A percentile compares a stretch with the other conserved stretches of the same genome.
Conservation (phyloP, 1,140 invertebrate species). For the Schlechtendalia chinensis region DNA sequence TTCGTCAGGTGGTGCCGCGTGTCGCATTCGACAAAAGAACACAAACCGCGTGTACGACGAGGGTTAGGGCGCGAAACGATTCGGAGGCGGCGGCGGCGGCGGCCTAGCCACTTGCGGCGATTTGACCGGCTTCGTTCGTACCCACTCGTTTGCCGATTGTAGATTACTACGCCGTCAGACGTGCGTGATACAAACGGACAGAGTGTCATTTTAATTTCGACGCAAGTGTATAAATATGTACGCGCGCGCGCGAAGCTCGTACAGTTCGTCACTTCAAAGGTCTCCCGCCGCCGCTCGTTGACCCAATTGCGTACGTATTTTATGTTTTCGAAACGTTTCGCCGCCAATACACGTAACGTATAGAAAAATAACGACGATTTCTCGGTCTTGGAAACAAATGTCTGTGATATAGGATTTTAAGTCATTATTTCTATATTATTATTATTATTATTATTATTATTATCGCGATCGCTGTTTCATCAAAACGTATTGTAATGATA, state of each 20-base stretch:
- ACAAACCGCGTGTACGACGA: too few species aligned
- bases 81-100: too few species aligned
- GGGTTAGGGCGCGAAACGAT: too few species aligned
- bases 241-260: background rate
- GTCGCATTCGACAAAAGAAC: too few species aligned
- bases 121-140: background rate
- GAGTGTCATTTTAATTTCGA: background rate
- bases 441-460: constrained; percentile 8
- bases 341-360: too few species aligned
- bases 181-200: background rate
- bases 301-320: too few species aligned
- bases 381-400: background rate
- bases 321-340: background rate
- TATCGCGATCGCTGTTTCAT: background rate
- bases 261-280: background rate
- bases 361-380: too few species aligned
- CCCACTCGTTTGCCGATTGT: background rate
- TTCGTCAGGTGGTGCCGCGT: too few species aligned
- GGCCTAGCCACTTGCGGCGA: too few species aligned
- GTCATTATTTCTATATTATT: background rate
- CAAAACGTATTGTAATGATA: background rate
- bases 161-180: background rate
- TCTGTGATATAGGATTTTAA: constrained; percentile 40
- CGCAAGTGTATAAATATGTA: too few species aligned
- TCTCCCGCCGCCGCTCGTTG: background rate